Conservation (phyloP, 2,797 vertebrate genomes). For the Coreius guichenoti region DNA sequence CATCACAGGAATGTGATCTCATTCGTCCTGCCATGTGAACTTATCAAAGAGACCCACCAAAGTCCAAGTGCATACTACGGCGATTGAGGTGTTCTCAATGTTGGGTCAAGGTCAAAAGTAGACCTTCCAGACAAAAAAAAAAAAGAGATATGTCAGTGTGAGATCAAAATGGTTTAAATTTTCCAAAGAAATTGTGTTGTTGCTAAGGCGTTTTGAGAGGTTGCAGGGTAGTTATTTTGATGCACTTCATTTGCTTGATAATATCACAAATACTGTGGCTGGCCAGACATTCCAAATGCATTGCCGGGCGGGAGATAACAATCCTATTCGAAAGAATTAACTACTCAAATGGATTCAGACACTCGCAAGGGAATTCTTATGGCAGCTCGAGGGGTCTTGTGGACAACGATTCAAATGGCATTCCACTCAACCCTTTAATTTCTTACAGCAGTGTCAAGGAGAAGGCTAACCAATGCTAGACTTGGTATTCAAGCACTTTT, state of each 20-base stretch:
- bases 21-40: slow-evolving; percentile 31
- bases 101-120: not conserved
- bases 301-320: not conserved
- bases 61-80: slow-evolving; percentile 37
- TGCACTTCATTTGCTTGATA: slow-evolving; percentile 13
- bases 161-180: not conserved
- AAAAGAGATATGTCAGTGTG: not conserved
- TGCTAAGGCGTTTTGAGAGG: not conserved
- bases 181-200: not conserved
- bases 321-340: slow-evolving; percentile 32
- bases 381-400: slow-evolving; percentile 28
- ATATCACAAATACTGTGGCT: not conserved
- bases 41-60: slow-evolving; percentile 47
- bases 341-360: slow-evolving; percentile 18
- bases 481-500: not conserved
- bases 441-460: slow-evolving; percentile 19
- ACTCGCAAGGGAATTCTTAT: not conserved
- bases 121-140: not conserved
- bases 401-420: slow-evolving; percentile 28
- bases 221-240: not conserved
- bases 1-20: slow-evolving; percentile 17
- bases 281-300: not conserved
- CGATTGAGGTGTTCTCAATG: not conserved
- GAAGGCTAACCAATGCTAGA: slow-evolving; percentile 36
- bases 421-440: slow-evolving; percentile 37